phyloP scores from a whole-genome alignment of 2,113 vertebrate genomes.

The Corvus cornix region DNA sequence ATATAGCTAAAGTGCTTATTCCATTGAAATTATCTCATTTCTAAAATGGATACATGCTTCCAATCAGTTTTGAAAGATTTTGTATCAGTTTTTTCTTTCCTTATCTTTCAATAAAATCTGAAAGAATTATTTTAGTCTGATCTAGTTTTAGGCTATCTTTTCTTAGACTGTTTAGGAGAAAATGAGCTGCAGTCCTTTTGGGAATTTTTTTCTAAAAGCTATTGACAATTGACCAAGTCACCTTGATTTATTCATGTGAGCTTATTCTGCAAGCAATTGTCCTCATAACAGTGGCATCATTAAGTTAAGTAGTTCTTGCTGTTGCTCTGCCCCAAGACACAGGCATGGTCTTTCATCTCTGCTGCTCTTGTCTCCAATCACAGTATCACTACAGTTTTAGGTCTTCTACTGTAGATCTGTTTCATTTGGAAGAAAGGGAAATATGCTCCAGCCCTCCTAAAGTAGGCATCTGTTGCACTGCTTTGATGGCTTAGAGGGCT shows the following conservation, averaged over 20 bases:
- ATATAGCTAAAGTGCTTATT: slow-evolving; percentile 16
- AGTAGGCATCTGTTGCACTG: not conserved
- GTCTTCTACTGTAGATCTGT: not conserved
- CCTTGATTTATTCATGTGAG: not conserved
- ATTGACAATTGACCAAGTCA: not conserved
- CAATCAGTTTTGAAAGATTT: not conserved
- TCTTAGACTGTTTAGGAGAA: not conserved
- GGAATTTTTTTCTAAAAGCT: not conserved
- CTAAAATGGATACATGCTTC: not conserved
- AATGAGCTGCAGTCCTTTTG: not conserved
- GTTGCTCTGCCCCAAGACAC: not conserved
- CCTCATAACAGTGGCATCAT: not conserved
- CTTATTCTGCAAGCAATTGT: not conserved
- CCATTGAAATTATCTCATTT: not conserved
- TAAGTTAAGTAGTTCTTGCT: not conserved
- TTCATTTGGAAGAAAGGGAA: not conserved
- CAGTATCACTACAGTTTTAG: not conserved
- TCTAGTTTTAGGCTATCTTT: not conserved
- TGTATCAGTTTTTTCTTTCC: not conserved
- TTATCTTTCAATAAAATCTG: not conserved
- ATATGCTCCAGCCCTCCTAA: not conserved
- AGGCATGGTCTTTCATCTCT: not conserved
- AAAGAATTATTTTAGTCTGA: not conserved
- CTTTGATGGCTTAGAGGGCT: not conserved
- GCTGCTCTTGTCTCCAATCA: not conserved